These are phyloP conservation scores for Drosophila micromelanica DNA, from an alignment of 1,140 invertebrate genomes.

Conservation along the genomic window DNA sequence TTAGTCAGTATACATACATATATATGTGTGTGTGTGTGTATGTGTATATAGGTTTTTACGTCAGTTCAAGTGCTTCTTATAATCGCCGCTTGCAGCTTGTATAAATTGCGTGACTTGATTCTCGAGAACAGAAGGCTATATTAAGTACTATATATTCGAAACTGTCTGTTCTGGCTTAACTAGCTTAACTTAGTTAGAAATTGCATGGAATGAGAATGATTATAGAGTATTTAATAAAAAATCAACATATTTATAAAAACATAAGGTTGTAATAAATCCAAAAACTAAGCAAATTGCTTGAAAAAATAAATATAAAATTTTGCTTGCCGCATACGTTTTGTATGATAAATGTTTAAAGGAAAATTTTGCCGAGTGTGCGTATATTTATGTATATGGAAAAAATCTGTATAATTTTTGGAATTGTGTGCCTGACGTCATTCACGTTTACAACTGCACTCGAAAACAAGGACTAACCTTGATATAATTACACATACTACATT, in stretches of 20 bases:
- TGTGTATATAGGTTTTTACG: background rate
- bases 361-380: background rate
- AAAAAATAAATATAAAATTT: too few species aligned
- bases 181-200: conserved; percentile 1
- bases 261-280: too few species aligned
- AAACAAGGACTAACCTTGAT: background rate
- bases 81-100: conserved; percentile 35
- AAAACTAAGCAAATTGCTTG: too few species aligned
- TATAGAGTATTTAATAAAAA: background rate
- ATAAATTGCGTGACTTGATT: conserved; percentile 74
- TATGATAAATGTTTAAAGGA: background rate
- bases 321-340: too few species aligned
- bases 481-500: background rate
- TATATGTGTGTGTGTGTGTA: background rate
- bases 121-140: conserved; percentile 31
- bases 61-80: conserved; percentile 69
- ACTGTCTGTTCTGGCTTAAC: conserved; percentile 6
- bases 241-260: too few species aligned
- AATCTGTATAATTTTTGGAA: background rate
- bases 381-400: background rate
- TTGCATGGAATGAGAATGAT: background rate
- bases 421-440: background rate
- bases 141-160: conserved; percentile 11
- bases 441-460: background rate
- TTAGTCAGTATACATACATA: background rate